A percentile compares a stretch with the other conserved stretches of the same genome.
Conservation (phyloP, 2,888 invertebrate species). For the Tipula lateralis region DNA sequence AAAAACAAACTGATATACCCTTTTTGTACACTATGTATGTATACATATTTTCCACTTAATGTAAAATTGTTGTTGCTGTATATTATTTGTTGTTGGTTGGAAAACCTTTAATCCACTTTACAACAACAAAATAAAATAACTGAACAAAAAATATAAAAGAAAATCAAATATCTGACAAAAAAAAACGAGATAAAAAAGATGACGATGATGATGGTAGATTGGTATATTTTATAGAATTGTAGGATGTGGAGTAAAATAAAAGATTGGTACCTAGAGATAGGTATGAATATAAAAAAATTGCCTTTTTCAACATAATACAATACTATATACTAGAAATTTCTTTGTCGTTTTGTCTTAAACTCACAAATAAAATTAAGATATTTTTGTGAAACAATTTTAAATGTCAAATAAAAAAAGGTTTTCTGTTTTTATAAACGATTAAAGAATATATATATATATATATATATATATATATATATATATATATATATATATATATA, state of each 20-base stretch:
- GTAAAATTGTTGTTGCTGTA: not conserved
- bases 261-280: conserved; percentile 11
- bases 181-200: not conserved
- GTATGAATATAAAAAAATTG: not conserved
- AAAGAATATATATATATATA: too few species aligned
- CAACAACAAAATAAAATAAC: not conserved
- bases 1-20: not conserved
- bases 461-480: too few species aligned
- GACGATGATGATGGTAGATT: conserved; percentile 7
- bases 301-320: not conserved
- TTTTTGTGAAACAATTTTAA: not conserved
- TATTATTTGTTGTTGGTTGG: not conserved
- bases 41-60: conserved; percentile 14
- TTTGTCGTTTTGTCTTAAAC: not conserved
- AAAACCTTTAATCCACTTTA: conserved; percentile 11
- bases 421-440: not conserved
- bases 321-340: not conserved
- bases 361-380: conserved; percentile 15
- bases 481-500: too few species aligned
- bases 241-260: not conserved
- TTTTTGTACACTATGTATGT: not conserved
- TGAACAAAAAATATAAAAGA: not conserved
- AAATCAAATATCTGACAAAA: not conserved
- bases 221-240: not conserved
- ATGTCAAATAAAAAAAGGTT: not conserved